Percentiles rank a stretch among this genome's conserved stretches.
Evolutionary conservation across 2,888 invertebrate genomes (phyloP).

Genomic region (Mantis religiosa): DNA sequence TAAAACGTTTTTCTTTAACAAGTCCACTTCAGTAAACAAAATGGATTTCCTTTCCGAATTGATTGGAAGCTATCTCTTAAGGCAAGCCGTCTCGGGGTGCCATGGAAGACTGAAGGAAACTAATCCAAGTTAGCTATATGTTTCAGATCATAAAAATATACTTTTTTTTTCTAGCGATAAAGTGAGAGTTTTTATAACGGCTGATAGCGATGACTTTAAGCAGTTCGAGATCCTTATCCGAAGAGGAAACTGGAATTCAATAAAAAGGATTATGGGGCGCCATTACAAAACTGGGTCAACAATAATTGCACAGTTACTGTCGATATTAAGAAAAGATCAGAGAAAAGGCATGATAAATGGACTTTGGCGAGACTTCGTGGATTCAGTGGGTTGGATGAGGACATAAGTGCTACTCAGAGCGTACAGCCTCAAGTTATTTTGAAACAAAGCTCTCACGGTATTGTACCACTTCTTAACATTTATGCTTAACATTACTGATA

Average conservation of each 20-base stretch:
- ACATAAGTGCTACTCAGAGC: neutral
- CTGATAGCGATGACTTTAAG: neutral
- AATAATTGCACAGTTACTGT: neutral
- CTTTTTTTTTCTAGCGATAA: neutral
- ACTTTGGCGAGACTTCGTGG: neutral
- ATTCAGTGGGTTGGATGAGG: neutral
- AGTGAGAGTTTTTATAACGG: neutral
- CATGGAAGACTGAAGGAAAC: neutral
- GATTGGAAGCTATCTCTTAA: neutral
- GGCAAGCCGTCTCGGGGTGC: neutral
- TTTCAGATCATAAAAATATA: neutral
- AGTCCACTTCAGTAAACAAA: neutral
- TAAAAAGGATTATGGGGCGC: neutral
- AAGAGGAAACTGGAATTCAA: neutral
- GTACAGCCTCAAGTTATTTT: no score
- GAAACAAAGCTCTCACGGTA: no score
- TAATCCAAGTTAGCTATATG: neutral
- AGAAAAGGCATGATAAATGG: neutral
- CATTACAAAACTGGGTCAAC: neutral
- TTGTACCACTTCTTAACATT: no score
- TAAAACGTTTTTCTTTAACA: no score
- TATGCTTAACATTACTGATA: no score
- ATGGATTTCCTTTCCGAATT: neutral
- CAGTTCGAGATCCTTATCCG: neutral
- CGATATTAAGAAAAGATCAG: neutral